These are phyloP conservation scores for Melanotaenia parkinsoni DNA, from an alignment of 2,797 vertebrate genomes.

Conservation along the genomic window DNA sequence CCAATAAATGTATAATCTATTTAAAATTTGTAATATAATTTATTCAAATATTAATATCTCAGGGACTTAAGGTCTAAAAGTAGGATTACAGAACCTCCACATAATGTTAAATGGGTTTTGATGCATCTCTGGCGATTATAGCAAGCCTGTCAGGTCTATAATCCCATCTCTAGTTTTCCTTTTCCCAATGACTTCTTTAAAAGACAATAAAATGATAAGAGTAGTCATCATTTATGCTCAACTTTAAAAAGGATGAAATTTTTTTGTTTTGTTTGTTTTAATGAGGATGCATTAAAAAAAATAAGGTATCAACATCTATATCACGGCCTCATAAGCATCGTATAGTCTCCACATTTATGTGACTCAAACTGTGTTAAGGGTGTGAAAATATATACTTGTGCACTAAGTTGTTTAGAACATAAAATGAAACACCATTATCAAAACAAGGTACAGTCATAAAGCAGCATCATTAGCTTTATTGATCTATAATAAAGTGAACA, in stretches of 20 bases:
- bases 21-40: too few relatives aligned
- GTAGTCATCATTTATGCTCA: background rate
- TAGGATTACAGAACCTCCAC: background rate
- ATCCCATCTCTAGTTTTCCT: too few relatives aligned
- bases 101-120: background rate
- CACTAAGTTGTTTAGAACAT: background rate
- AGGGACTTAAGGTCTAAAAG: too few relatives aligned
- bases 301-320: background rate
- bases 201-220: background rate
- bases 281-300: background rate
- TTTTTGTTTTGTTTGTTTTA: background rate
- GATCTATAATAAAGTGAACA: background rate
- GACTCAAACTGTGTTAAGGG: background rate
- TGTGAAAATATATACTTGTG: background rate
- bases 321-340: background rate
- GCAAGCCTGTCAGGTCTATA: too few relatives aligned
- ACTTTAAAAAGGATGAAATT: background rate
- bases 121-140: background rate
- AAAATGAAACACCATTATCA: background rate
- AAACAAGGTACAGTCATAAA: background rate
- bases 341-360: background rate
- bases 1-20: too few relatives aligned
- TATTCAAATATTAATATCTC: background rate
- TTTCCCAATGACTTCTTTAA: background rate
- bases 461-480: background rate